Base-by-base conservation (phyloP, 2,888 invertebrate species). In the Uloborus plumipes region DNA sequence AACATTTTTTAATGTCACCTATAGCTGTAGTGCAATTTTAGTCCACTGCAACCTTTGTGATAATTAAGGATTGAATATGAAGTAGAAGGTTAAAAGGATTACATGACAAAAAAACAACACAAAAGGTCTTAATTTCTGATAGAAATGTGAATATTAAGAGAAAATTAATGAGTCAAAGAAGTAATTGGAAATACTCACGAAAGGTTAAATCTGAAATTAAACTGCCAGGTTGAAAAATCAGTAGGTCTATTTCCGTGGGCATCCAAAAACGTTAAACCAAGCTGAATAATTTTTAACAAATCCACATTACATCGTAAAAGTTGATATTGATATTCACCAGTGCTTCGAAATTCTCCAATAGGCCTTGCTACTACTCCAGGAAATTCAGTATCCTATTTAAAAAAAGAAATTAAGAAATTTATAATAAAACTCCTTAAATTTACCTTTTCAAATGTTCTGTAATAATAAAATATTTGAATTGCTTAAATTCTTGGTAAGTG, bases 171-270 rank as follows among this genome's bases (percentile, higher is more conserved):
- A 26, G 4, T 26, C 26, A 26, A 26, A 26, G 2, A 26, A 26
- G 26, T 26, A 26, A 26, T 26, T 26, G 9, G 39, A 39, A 39
- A 39, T 39, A 39, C 94, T 93, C 92, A 98, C 96, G 94, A 94
- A 86, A 98, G 91, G 90, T 97, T 98, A 88, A 99, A 99, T 91
- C 98, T 98, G 90, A 99, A 99, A 91, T 99, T 99, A 89, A 99
- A 99, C 90, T 99, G 99, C 98, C 99, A 99, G 55, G 99, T 98
- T 74, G 95, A 95, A 88, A 93, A 95, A 55, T 94, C 97, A 20
- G 94, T 93, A 26, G 98, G 97, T 65, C 96, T 94, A 90, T 96
- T 95, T 62, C 99, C 99, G 89, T 95, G 94, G 88, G 98, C 98
- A 91, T 99, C 97, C 91, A 98, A 93, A 90, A 99, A 98, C 78